phyloP scores from a whole-genome alignment of 2,888 invertebrate genomes.

The Drosophila borealis region DNA sequence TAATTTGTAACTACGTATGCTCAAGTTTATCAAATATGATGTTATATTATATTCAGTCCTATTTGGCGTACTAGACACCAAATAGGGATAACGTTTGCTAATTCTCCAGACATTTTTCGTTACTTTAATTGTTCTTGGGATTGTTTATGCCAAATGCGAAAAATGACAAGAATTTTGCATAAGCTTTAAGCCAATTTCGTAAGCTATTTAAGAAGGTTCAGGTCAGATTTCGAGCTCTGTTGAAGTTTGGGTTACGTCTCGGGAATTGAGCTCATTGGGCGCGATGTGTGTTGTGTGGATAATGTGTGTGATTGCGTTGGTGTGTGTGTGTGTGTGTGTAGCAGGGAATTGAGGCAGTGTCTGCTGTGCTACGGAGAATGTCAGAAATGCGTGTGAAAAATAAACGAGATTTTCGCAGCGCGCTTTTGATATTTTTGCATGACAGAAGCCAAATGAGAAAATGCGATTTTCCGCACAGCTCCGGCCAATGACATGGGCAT shows the following conservation, averaged over 20 bases:
- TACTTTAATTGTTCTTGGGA: not conserved
- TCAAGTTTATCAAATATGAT: too few relatives aligned
- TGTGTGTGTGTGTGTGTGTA: slow-evolving; percentile 17
- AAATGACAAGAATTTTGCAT: slow-evolving; percentile 12
- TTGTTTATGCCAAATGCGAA: not conserved
- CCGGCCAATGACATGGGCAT: slow-evolving; percentile 77
- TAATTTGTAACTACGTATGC: too few relatives aligned
- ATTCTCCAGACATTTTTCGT: too few relatives aligned
- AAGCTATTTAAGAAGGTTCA: slow-evolving; percentile 40
- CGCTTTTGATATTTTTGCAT: slow-evolving; percentile 79
- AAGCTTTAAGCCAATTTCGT: slow-evolving; percentile 43
- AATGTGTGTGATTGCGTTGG: not conserved
- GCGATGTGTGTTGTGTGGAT: slow-evolving; percentile 16
- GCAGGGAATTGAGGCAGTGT: slow-evolving; percentile 18
- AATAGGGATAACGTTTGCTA: too few relatives aligned
- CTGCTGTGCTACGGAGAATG: slow-evolving; percentile 55
- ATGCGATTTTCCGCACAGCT: slow-evolving; percentile 80
- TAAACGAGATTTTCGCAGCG: slow-evolving; percentile 79
- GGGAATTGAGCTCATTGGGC: slow-evolving; percentile 55
- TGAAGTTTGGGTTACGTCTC: slow-evolving; percentile 48
- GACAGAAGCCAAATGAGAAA: slow-evolving; percentile 79
- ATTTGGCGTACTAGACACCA: too few relatives aligned
- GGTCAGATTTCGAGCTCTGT: slow-evolving; percentile 28
- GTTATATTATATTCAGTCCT: too few relatives aligned
- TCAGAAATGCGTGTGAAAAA: slow-evolving; percentile 79